phyloP scores from a whole-genome alignment of 2,888 invertebrate genomes.

The Agrotis puta region DNA sequence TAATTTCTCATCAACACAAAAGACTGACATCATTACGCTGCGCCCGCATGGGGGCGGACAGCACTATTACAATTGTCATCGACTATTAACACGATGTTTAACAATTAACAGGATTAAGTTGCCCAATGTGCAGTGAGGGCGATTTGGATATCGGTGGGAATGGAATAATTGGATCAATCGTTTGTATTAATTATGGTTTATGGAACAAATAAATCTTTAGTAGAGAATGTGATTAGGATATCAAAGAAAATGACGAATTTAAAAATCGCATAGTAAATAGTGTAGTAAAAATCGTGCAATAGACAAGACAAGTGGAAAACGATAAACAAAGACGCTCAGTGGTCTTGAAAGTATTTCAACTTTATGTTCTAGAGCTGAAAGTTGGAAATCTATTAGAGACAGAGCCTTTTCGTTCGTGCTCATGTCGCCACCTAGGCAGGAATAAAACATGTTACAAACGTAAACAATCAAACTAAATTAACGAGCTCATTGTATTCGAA shows the following conservation, averaged over 20 bases:
- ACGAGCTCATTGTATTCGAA: conserved; percentile 76
- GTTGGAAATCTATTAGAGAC: background rate
- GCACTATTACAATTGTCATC: conserved; percentile 81
- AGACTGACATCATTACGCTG: conserved; percentile 60
- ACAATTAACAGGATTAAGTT: conserved; percentile 78
- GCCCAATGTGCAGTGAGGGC: conserved; percentile 71
- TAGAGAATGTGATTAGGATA: background rate
- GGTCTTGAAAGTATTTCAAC: too few species aligned
- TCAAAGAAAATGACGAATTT: too few species aligned
- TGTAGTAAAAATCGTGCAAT: too few species aligned
- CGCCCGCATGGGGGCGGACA: conserved; percentile 81
- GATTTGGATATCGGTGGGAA: conserved; percentile 74
- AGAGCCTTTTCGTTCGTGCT: too few species aligned
- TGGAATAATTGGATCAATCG: conserved; percentile 56
- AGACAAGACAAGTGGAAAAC: too few species aligned
- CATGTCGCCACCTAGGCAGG: background rate
- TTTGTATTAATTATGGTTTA: background rate
- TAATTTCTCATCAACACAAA: conserved; percentile 65
- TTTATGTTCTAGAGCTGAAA: too few species aligned
- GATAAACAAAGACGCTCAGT: too few species aligned
- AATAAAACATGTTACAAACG: conserved; percentile 17
- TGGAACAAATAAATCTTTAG: background rate
- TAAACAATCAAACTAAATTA: conserved; percentile 66
- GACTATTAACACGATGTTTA: conserved; percentile 77
- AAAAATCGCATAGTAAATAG: too few species aligned